These are phyloP conservation scores for Pelvicachromis taeniatus DNA, from an alignment of 2,113 vertebrate genomes.

Conservation along the genomic window DNA sequence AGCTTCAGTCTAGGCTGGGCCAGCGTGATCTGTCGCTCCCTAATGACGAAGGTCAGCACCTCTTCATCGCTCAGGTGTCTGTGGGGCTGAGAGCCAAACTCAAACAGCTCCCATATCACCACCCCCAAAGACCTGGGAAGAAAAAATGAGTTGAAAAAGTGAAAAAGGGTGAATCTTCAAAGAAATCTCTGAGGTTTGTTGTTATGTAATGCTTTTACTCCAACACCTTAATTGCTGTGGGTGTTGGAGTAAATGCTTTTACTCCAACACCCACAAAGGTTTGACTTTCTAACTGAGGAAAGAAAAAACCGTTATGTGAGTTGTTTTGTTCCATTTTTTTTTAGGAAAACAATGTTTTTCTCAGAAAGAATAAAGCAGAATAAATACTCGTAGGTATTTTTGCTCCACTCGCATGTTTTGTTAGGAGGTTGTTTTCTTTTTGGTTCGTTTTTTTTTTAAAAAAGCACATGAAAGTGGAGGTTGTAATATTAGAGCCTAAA, in stretches of 20 bases:
- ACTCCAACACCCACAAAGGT: not conserved
- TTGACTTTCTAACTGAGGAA: not conserved
- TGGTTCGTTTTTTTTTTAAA: not conserved
- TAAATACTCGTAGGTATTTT: not conserved
- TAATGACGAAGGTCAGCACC: slow-evolving; percentile 87
- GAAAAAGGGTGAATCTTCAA: not conserved
- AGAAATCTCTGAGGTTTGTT: not conserved
- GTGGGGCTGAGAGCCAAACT: slow-evolving; percentile 89
- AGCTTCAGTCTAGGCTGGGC: slow-evolving; percentile 87
- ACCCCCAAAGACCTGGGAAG: slow-evolving; percentile 85
- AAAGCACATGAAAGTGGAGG: not conserved
- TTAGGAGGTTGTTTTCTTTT: not conserved
- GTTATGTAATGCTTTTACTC: not conserved
- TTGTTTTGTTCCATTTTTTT: not conserved
- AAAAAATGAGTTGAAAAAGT: not conserved
- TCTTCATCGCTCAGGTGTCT: slow-evolving; percentile 88
- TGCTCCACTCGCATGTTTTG: not conserved
- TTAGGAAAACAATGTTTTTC: not conserved
- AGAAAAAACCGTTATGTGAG: not conserved
- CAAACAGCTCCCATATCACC: slow-evolving; percentile 91
- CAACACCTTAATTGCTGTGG: not conserved
- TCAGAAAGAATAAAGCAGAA: not conserved
- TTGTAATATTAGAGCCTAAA: not conserved
- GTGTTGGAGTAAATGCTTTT: not conserved
- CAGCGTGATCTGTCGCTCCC: slow-evolving; percentile 87